Evolutionary conservation across 1,140 invertebrate species (phyloP).

Genomic region (Dufourea novaeangliae): DNA sequence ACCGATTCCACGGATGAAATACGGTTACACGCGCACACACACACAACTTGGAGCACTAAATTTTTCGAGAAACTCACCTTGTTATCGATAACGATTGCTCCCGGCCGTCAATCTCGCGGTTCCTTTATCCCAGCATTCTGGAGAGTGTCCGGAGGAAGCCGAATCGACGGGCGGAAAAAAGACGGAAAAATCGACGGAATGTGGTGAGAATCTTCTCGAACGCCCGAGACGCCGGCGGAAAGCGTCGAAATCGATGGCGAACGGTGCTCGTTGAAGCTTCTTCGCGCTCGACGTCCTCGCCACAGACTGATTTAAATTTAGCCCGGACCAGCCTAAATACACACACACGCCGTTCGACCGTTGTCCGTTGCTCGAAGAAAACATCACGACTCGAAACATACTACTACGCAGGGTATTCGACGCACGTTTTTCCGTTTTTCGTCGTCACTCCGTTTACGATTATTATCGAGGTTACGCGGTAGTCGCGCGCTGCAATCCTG

Average conservation of each 20-base stretch:
- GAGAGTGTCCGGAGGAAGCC: neutral
- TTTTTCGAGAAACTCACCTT: neutral
- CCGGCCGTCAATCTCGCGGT: neutral
- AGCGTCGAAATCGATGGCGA: conserved; percentile 34
- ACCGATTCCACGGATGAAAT: too few species aligned
- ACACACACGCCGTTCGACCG: conserved; percentile 13
- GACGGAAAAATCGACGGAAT: conserved; percentile 1
- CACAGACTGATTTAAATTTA: conserved; percentile 64
- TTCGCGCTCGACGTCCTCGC: conserved; percentile 37
- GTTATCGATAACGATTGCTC: neutral
- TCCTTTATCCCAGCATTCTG: neutral
- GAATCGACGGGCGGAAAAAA: neutral
- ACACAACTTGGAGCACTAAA: too few species aligned
- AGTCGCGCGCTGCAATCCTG: neutral
- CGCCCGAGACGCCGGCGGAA: neutral
- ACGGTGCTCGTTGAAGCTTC: conserved; percentile 11
- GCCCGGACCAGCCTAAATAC: conserved; percentile 53
- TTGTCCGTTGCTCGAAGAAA: conserved; percentile 30
- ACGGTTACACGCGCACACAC: too few species aligned
- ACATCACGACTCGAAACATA: too few species aligned
- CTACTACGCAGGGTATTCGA: too few species aligned
- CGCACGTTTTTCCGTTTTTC: neutral
- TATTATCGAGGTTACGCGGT: neutral
- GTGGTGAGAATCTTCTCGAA: conserved; percentile 44
- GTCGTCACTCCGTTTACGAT: neutral